Conservation (phyloP, 2,797 vertebrate genomes). For the Enteromius thamalakanensis region DNA sequence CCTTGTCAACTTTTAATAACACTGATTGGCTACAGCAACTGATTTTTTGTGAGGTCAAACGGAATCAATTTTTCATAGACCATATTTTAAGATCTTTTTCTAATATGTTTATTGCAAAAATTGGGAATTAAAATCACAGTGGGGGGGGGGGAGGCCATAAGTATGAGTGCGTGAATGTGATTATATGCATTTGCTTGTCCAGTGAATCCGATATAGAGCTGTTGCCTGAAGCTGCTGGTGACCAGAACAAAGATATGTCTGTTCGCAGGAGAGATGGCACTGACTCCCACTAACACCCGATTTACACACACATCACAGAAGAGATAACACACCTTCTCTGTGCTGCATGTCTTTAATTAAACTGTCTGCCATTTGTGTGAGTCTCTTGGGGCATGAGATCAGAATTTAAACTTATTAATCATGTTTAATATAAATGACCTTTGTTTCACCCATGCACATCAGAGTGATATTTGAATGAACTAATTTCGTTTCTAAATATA, state of each 20-base stretch:
- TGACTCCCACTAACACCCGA: conserved; percentile 11
- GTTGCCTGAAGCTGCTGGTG: conserved; percentile 26
- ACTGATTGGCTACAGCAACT: background rate
- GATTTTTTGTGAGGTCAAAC: background rate
- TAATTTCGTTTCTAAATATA: background rate
- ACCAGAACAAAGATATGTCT: conserved; percentile 48
- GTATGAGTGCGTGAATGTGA: conserved; percentile 19
- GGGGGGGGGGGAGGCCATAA: background rate
- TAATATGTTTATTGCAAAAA: background rate
- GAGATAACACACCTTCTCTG: background rate
- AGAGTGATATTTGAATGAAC: background rate
- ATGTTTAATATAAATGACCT: background rate
- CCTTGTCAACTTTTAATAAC: background rate
- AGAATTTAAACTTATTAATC: background rate
- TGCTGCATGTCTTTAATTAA: background rate
- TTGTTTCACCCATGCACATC: background rate
- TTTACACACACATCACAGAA: background rate
- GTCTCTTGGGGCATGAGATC: background rate
- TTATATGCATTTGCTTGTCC: conserved; percentile 35
- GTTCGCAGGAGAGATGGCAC: conserved; percentile 23
- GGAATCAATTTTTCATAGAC: background rate
- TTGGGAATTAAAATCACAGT: background rate
- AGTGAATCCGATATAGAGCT: conserved; percentile 2
- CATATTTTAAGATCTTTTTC: background rate
- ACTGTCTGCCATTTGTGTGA: background rate